These are phyloP conservation scores for Aleiodes leptofemur DNA, from an alignment of 2,888 invertebrate genomes.

Conservation along the genomic window DNA sequence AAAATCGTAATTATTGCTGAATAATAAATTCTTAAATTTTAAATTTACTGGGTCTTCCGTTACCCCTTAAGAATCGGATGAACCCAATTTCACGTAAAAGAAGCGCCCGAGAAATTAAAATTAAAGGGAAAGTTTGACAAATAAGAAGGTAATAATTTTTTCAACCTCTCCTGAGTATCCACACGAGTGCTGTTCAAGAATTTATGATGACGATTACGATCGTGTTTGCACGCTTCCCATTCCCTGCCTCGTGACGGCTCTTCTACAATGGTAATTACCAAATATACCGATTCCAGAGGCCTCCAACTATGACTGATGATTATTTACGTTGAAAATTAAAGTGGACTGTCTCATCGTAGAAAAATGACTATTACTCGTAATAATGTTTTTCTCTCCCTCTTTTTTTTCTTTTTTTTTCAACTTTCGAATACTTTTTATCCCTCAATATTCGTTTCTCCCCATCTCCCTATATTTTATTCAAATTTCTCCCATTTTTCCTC, in stretches of 20 bases:
- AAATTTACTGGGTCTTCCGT: too few species aligned
- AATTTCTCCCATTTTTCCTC: constrained; percentile 1
- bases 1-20: too few species aligned
- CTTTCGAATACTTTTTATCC: background rate
- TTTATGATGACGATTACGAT: constrained; percentile 29
- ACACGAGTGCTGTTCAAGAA: background rate
- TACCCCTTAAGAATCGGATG: too few species aligned
- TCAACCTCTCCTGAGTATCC: background rate
- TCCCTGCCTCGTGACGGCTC: background rate
- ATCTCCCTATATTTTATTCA: constrained; percentile 9
- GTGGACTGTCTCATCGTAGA: constrained; percentile 23
- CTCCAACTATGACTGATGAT: background rate
- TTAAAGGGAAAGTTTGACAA: background rate
- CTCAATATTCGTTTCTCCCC: background rate
- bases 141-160: background rate
- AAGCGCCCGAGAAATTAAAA: too few species aligned
- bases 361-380: constrained; percentile 33
- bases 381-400: background rate
- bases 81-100: too few species aligned
- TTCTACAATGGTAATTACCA: constrained; percentile 9
- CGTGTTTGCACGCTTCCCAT: constrained; percentile 7
- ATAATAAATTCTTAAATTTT: too few species aligned
- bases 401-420: background rate
- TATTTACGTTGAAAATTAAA: constrained; percentile 35
- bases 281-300: constrained; percentile 19